phyloP scores from a whole-genome alignment of 2,797 vertebrate genomes.

The Sebastes oblongus region DNA sequence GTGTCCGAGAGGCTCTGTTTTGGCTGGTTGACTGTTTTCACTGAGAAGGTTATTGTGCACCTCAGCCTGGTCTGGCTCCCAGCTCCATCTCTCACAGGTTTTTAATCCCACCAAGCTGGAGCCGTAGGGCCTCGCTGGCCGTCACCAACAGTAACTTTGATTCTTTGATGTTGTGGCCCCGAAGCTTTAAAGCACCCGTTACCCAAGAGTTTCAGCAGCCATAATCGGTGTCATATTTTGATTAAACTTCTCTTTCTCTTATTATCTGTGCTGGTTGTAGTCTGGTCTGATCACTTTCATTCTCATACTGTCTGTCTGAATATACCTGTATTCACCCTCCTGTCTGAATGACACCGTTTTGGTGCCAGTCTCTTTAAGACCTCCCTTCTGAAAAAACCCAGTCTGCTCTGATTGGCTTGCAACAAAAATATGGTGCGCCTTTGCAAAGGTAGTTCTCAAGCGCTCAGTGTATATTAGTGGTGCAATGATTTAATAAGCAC shows the following conservation, averaged over 20 bases:
- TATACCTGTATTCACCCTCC: too few relatives aligned
- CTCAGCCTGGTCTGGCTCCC: background rate
- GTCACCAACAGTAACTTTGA: background rate
- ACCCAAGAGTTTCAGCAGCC: background rate
- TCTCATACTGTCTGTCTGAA: too few relatives aligned
- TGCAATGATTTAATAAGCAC: too few relatives aligned
- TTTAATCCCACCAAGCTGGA: slow-evolving; percentile 26
- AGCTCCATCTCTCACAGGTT: slow-evolving; percentile 32
- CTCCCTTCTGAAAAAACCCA: too few relatives aligned
- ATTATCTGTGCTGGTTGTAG: background rate
- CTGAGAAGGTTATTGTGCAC: background rate
- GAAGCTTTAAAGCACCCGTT: background rate
- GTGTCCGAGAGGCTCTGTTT: slow-evolving; percentile 11
- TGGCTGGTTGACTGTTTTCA: background rate
- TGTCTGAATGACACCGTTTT: too few relatives aligned
- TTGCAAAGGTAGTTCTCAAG: too few relatives aligned
- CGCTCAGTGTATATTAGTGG: too few relatives aligned
- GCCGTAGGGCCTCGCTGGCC: background rate
- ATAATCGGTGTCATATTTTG: background rate
- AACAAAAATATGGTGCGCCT: too few relatives aligned
- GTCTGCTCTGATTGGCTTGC: too few relatives aligned
- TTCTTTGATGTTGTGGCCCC: slow-evolving; percentile 27
- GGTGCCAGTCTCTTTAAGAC: too few relatives aligned
- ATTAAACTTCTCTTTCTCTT: background rate
- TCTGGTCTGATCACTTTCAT: background rate